Base-by-base conservation (phyloP, 2,797 vertebrate species). In the Fundulus diaphanus region DNA sequence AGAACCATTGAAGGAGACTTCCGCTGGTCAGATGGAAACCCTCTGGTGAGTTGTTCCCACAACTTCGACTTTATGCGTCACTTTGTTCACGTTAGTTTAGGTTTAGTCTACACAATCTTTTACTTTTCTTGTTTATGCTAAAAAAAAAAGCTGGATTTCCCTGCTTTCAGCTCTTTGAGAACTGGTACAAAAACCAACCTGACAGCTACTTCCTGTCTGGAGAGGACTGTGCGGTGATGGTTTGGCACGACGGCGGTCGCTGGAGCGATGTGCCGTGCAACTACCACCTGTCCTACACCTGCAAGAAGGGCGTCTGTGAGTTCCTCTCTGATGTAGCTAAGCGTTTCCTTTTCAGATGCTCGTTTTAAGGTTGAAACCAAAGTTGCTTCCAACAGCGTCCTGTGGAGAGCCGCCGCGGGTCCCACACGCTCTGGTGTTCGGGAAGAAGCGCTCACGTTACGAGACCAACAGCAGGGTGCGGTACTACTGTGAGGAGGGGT, bases 221-320 rank as follows among this genome's bases (percentile, higher is more conserved):
- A 0, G 98, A 99, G 90, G 96, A 99, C 93, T 99, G 98, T 0
- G 96, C 96, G 24, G 97, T 98, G 78, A 97, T 98, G 91, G 96
- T 97, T 73, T 98, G 97, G 97, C 96, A 97, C 12, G 96, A 99
- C 0, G 94, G 92, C 5, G 98, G 98, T 0, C 96, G 89, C 42
- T 99, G 98, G 98, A 99, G 97, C 0, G 98, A 99, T 0, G 96
- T 98, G 0, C 98, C 98, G 1, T 99, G 98, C 85, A 99, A 99
- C 94, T 99, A 99, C 89, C 98, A 98, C 90, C 96, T 99, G 15
- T 95, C 98, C 49, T 99, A 97, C 92, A 98, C 97, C 89, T 99
- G 98, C 96, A 99, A 98, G 89, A 99, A 97, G 94, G 96, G 96
- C 24, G 90, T 95, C 82, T 96, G 98, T 99, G 88, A 96, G 97